These are phyloP conservation scores for Asbolus verrucosus DNA, from an alignment of 1,140 invertebrate species.

Conservation along the genomic window DNA sequence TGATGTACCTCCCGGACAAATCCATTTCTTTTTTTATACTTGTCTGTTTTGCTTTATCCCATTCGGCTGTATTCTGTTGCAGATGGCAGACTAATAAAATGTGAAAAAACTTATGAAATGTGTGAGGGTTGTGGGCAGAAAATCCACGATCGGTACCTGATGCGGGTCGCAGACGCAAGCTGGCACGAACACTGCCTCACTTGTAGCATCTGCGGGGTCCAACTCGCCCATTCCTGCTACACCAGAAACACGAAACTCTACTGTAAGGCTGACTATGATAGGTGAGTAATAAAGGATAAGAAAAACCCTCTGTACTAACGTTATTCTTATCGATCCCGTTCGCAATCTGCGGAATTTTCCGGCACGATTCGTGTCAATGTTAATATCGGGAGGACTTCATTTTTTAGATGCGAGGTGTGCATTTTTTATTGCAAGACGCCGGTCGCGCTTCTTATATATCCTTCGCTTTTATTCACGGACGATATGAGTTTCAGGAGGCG, in stretches of 20 bases:
- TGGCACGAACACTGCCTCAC: constrained; percentile 95
- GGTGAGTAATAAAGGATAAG: constrained; percentile 72
- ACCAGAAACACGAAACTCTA: constrained; percentile 93
- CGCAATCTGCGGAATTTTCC: neutral
- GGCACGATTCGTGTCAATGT: constrained; percentile 1
- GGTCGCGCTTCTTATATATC: constrained; percentile 30
- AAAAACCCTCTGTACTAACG: neutral
- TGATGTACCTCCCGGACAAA: neutral
- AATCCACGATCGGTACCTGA: constrained; percentile 92
- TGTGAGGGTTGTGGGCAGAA: constrained; percentile 93
- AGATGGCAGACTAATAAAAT: constrained; percentile 71
- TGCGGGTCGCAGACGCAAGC: constrained; percentile 90
- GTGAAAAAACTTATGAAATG: constrained; percentile 77
- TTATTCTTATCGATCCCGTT: neutral
- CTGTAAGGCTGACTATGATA: constrained; percentile 94
- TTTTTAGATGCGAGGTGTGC: constrained; percentile 14
- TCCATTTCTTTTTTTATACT: neutral
- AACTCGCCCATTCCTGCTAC: constrained; percentile 90
- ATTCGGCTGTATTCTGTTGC: constrained; percentile 56
- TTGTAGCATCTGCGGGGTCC: constrained; percentile 90
- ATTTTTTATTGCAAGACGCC: constrained; percentile 46
- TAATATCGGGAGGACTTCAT: constrained; percentile 20
- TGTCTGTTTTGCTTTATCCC: neutral
- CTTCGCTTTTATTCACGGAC: constrained; percentile 41
- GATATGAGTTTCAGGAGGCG: constrained; percentile 51